Conservation (phyloP, 2,888 invertebrate species). For the Lasioglossum vierecki region DNA sequence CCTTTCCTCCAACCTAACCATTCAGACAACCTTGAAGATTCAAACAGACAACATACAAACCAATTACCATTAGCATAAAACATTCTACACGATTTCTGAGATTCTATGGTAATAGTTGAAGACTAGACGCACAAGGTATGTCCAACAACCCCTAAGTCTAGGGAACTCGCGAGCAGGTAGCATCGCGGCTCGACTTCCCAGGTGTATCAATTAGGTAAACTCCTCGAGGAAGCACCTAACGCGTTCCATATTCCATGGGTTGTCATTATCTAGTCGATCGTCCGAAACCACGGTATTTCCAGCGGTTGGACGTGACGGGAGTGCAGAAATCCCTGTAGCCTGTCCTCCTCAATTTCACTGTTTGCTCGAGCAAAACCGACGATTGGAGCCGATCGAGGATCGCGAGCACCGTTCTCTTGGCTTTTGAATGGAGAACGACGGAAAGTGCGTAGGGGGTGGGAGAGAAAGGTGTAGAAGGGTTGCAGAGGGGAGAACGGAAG, state of each 20-base stretch:
- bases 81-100: not conserved
- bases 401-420: not conserved
- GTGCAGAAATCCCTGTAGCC: slow-evolving; percentile 28
- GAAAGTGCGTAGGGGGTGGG: not conserved
- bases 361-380: slow-evolving; percentile 60
- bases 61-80: not conserved
- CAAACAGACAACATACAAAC: not conserved
- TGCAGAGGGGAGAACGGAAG: slow-evolving; percentile 32
- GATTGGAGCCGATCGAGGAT: not conserved
- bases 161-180: not conserved
- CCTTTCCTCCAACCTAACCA: not conserved
- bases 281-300: slow-evolving; percentile 16
- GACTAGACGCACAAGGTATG: not conserved
- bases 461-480: slow-evolving; percentile 30
- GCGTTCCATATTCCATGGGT: not conserved
- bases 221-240: not conserved
- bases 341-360: slow-evolving; percentile 67
- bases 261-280: slow-evolving; percentile 33
- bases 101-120: not conserved
- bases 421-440: not conserved
- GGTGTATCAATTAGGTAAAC: not conserved
- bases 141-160: not conserved
- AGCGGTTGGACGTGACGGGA: slow-evolving; percentile 16
- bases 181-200: not conserved
- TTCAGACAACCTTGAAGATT: not conserved